A percentile compares a stretch with the other conserved stretches of the same genome.
Conservation (phyloP, 2,797 vertebrate species). For the Erpetoichthys calabaricus region DNA sequence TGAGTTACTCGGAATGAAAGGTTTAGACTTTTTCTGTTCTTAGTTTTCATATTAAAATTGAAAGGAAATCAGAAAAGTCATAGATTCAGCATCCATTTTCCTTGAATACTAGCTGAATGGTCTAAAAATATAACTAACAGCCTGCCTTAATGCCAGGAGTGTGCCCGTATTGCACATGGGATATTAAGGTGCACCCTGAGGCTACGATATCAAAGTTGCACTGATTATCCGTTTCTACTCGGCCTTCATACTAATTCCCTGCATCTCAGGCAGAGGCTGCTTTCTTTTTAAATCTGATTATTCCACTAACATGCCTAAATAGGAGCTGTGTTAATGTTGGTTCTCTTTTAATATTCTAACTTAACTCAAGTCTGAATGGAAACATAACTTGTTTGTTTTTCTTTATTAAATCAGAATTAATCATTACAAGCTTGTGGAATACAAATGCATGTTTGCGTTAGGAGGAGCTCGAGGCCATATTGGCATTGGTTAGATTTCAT, state of each 20-base stretch:
- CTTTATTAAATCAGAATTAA: no score
- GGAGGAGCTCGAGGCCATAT: no score
- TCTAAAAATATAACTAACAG: constrained; percentile 66
- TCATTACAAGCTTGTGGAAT: no score
- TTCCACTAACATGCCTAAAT: constrained; percentile 43
- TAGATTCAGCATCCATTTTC: constrained; percentile 42
- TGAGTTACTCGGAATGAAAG: no score
- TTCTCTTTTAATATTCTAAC: constrained; percentile 26
- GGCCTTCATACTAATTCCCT: constrained; percentile 65
- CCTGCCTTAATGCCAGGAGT: constrained; percentile 49
- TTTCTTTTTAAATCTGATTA: constrained; percentile 61
- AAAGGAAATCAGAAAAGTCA: constrained; percentile 28
- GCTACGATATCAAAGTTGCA: constrained; percentile 56
- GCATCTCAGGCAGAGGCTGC: constrained; percentile 60
- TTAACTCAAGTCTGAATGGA: constrained; percentile 19
- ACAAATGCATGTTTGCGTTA: no score
- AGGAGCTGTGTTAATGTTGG: constrained; percentile 35
- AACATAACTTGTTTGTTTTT: no score
- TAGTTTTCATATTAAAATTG: constrained; percentile 14
- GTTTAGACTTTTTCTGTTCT: no score
- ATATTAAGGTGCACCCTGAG: constrained; percentile 49
- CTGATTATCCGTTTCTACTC: constrained; percentile 59
- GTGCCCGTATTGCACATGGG: constrained; percentile 48
- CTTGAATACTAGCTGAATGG: constrained; percentile 61
- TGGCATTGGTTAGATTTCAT: no score